Evolutionary conservation across 1,140 invertebrate genomes (phyloP), one percentile per base, ranked within the genome.

Genomic region (Triops cancriformis): DNA sequence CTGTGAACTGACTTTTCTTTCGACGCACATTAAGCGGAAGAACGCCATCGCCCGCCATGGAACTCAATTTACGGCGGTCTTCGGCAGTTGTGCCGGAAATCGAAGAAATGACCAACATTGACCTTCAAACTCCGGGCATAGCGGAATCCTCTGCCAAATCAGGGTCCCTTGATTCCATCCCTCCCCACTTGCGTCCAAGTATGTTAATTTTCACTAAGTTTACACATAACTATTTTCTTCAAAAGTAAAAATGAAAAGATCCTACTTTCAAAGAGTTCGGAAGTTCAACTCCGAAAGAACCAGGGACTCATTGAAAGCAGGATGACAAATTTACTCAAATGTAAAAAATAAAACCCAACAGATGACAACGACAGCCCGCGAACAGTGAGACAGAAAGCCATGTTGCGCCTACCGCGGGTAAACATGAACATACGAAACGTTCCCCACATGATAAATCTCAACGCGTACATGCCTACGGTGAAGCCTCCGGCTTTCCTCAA

Each of bases 391-490:
- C 51, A 11, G 18, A 64, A 64, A 9, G 51, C 51, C 51, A 28
- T 76, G 74, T 45, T 45, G n/a, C 74, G 28, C 5, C 41, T 78
- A 18, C 77, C 77, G 23, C 73, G 26, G 74, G 72, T 75, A 14
- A 79, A 79, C 41, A 73, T 73, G 76, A 76, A 37, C 26, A 78
- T 74, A 37, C 10, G 43, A 73, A 78, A 64, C 37, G 27, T 78
- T 42, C 77, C 77, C 2, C 27, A 78, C 23, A 78, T 78, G 77
- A 78, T 78, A 72, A 73, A 78, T 42, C 64, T 78, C 77, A 78
- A 73, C 42, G 28, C 77, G 28, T 78, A 78, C 72, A 78, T 78
- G 64, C 77, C 77, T 2, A n/a, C 77, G 12, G 72, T 78, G 2
- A 78, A 74, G 27, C 77, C 77, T 42, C 77, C 77, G 37, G 28